These are phyloP conservation scores for Papilio dardanus DNA, from an alignment of 1,140 invertebrate species.

Conservation along the genomic window DNA sequence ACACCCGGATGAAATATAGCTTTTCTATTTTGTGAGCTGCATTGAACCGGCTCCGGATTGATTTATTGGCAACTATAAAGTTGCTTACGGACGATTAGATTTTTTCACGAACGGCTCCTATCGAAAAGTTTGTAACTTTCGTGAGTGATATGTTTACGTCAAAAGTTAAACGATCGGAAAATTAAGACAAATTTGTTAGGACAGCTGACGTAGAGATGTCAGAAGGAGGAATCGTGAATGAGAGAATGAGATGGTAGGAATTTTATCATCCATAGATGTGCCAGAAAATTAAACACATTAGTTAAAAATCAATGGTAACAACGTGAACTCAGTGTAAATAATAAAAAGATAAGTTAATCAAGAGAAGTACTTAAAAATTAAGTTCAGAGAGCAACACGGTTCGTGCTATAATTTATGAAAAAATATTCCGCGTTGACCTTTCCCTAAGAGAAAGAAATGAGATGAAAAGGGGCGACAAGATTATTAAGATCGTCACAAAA, in stretches of 20 bases:
- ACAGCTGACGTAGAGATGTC: neutral
- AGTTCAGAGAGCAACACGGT: neutral
- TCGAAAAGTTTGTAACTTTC: neutral
- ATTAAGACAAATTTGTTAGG: slow-evolving; percentile 12
- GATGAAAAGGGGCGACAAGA: slow-evolving; percentile 24
- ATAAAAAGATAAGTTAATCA: neutral
- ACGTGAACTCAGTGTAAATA: neutral
- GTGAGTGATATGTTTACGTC: neutral
- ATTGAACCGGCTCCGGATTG: slow-evolving; percentile 37
- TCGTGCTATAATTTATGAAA: slow-evolving; percentile 14
- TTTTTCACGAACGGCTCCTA: slow-evolving; percentile 11
- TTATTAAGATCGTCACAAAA: slow-evolving; percentile 32
- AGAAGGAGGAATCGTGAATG: neutral
- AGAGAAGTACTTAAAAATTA: neutral
- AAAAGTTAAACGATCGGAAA: slow-evolving; percentile 23
- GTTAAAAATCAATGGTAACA: too few relatives aligned
- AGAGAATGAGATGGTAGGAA: too few relatives aligned
- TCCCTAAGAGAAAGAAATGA: slow-evolving; percentile 3
- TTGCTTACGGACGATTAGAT: slow-evolving; percentile 42
- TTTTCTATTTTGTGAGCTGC: slow-evolving; percentile 46
- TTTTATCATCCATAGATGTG: too few relatives aligned
- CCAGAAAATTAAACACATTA: too few relatives aligned
- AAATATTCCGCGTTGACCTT: slow-evolving; percentile 24
- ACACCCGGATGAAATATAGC: slow-evolving; percentile 47
- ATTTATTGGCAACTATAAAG: slow-evolving; percentile 45